Percentiles rank a stretch among this genome's conserved stretches.
These are phyloP conservation scores for Nothura maculosa DNA, from an alignment of 2,797 vertebrate genomes.

Conservation along the genomic window DNA sequence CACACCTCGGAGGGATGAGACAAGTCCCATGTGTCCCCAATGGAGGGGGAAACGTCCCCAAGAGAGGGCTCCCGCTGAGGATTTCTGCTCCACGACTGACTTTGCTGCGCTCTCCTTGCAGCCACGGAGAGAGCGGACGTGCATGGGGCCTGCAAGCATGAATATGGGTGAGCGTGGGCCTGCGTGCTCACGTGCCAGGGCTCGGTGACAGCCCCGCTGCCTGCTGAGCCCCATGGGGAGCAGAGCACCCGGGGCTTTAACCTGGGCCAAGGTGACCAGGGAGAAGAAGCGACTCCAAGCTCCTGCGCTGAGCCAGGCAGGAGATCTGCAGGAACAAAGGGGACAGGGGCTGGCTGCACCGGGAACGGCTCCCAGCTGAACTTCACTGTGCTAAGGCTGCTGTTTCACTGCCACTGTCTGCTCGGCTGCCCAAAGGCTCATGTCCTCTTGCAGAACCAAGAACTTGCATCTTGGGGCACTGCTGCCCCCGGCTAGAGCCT, in stretches of 20 bases:
- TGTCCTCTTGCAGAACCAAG: neutral
- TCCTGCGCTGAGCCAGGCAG: neutral
- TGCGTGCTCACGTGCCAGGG: too few relatives aligned
- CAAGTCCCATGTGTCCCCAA: fast-evolving
- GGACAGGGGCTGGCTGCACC: neutral
- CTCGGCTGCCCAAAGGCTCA: neutral
- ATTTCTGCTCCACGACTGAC: neutral
- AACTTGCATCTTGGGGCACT: neutral
- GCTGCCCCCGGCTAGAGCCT: too few relatives aligned
- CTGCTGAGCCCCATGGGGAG: neutral
- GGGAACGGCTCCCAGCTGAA: neutral
- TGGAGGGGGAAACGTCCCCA: neutral
- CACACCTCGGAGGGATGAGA: fast-evolving
- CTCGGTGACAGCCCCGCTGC: neutral
- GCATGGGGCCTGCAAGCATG: neutral
- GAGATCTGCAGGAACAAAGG: neutral
- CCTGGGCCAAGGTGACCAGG: fast-evolving
- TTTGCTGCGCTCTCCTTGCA: fast-evolving
- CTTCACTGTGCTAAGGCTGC: neutral
- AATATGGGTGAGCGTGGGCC: fast-evolving
- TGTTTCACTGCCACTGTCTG: neutral
- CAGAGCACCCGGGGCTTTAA: fast-evolving
- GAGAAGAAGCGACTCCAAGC: fast-evolving
- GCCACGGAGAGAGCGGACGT: fast-evolving
- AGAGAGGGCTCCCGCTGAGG: neutral